These are phyloP conservation scores for Drosophila heteroneura DNA, from an alignment of 2,888 invertebrate species.

Conservation along the genomic window DNA sequence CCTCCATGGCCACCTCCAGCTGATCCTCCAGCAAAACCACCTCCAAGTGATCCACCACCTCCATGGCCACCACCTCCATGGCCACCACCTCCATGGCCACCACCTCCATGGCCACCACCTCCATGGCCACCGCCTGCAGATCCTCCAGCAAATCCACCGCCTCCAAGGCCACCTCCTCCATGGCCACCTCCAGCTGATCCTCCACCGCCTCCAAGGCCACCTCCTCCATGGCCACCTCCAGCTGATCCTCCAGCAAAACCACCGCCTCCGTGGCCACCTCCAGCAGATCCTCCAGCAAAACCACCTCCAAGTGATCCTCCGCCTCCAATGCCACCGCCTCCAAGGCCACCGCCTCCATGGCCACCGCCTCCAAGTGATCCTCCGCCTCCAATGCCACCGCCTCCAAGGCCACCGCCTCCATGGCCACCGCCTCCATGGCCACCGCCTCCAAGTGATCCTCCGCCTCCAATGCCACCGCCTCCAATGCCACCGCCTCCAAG, in stretches of 20 bases:
- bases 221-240: slow-evolving; percentile 10
- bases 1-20: slow-evolving; percentile 10
- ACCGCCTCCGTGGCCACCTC: slow-evolving; percentile 5
- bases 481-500: slow-evolving; percentile 3
- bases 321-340: slow-evolving; percentile 2
- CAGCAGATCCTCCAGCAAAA: not conserved
- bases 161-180: slow-evolving; percentile 22
- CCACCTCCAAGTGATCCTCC: slow-evolving; percentile 16
- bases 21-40: not conserved
- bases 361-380: slow-evolving; percentile 20
- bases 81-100: slow-evolving; percentile 21
- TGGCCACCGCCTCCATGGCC: slow-evolving; percentile 9
- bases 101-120: slow-evolving; percentile 9
- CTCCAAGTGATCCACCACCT: not conserved
- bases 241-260: not conserved
- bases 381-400: not conserved
- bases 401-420: slow-evolving; percentile 15
- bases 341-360: slow-evolving; percentile 10
- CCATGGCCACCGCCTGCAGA: slow-evolving; percentile 4
- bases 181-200: not conserved
- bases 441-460: slow-evolving; percentile 11
- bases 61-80: slow-evolving; percentile 4
- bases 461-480: not conserved
- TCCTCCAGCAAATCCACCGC: not conserved
- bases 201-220: slow-evolving; percentile 4